Conservation (phyloP, 2,797 vertebrate genomes). For the Paguma larvata region DNA sequence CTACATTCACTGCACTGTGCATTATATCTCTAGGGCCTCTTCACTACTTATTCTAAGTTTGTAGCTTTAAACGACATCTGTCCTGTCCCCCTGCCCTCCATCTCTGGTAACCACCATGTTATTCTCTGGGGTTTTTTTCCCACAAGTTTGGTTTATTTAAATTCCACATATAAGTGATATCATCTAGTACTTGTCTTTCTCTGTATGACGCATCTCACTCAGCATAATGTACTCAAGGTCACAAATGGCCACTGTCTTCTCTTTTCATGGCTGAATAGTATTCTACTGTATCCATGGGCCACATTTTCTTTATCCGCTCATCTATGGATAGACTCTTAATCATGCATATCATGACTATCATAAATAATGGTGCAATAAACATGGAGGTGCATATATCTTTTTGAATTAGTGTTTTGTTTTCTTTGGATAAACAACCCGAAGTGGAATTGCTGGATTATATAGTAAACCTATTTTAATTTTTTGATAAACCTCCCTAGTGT, state of each 20-base stretch:
- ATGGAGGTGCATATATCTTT: not conserved
- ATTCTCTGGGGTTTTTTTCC: not conserved
- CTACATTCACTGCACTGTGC: not conserved
- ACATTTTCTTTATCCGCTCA: not conserved
- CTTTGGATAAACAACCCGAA: not conserved
- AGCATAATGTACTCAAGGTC: not conserved
- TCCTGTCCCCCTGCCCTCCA: accelerated
- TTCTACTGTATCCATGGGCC: not conserved
- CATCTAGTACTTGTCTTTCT: not conserved
- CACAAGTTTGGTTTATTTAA: not conserved
- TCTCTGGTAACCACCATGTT: not conserved
- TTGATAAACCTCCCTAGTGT: not conserved
- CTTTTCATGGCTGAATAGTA: not conserved
- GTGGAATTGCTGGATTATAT: not conserved
- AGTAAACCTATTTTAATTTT: not conserved
- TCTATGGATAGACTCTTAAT: not conserved
- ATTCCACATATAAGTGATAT: not conserved
- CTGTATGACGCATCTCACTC: not conserved
- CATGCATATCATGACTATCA: not conserved
- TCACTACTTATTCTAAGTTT: not conserved
- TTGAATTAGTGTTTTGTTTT: not conserved
- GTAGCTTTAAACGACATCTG: not conserved
- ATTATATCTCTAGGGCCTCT: not conserved
- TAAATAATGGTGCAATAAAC: not conserved
- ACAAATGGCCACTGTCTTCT: not conserved